Conservation (phyloP, 2,797 vertebrate species). For the Notolepis coatsorum region DNA sequence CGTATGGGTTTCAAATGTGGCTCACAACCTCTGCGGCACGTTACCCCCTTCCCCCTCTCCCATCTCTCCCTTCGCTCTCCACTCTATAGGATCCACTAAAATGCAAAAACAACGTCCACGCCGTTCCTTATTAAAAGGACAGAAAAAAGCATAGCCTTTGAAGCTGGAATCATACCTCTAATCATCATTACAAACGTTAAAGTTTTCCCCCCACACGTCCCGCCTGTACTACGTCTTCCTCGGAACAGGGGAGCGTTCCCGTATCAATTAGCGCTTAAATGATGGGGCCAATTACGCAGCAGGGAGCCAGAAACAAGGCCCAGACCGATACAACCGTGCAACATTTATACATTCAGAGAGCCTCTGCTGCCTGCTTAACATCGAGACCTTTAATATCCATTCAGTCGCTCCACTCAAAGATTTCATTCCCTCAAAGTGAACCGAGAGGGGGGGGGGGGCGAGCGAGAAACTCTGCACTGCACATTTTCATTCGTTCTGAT, state of each 20-base stretch:
- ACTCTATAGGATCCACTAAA: no score
- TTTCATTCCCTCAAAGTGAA: constrained; percentile 61
- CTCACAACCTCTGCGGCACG: no score
- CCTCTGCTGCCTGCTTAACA: constrained; percentile 44
- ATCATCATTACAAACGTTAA: no score
- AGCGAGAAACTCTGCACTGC: constrained; percentile 44
- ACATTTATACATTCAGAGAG: constrained; percentile 60
- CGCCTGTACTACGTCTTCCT: no score
- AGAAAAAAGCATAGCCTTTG: no score
- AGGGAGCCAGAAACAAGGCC: constrained; percentile 27
- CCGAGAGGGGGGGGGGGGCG: constrained; percentile 50
- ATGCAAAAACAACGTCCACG: no score
- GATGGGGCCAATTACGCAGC: constrained; percentile 40
- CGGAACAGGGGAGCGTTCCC: constrained; percentile 26
- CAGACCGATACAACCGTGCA: constrained; percentile 42
- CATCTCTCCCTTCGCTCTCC: no score
- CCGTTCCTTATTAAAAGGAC: no score
- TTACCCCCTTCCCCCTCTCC: no score
- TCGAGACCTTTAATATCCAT: constrained; percentile 58
- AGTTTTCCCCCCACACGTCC: no score
- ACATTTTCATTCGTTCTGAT: constrained; percentile 63
- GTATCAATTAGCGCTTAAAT: constrained; percentile 28
- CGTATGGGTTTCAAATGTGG: no score
- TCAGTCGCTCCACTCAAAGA: constrained; percentile 52
- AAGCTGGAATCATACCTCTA: no score